Conservation (phyloP, 2,888 invertebrate genomes). For the Hypercompe scribonia region DNA sequence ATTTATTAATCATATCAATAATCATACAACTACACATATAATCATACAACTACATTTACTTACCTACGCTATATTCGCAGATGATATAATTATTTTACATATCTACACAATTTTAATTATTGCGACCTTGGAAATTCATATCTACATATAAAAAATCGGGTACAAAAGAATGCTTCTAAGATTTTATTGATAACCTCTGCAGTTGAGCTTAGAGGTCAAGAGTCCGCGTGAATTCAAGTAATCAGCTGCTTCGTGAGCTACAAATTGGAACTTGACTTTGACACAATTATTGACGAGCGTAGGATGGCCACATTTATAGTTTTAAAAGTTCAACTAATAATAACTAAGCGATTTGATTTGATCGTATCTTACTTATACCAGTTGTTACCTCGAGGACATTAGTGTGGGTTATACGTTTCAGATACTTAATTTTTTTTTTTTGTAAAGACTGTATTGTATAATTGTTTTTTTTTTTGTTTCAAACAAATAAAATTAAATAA, state of each 20-base stretch:
- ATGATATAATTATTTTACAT: neutral
- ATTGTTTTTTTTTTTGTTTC: too few relatives aligned
- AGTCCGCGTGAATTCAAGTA: neutral
- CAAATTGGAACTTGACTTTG: constrained; percentile 9
- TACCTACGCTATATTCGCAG: too few relatives aligned
- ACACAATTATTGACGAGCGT: constrained; percentile 5
- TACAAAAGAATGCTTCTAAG: neutral
- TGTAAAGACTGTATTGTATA: too few relatives aligned
- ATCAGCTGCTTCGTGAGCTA: constrained; percentile 7
- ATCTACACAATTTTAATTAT: neutral
- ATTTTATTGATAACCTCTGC: neutral
- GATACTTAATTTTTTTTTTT: too few relatives aligned
- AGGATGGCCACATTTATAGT: neutral
- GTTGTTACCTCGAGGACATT: too few relatives aligned
- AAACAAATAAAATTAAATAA: too few relatives aligned
- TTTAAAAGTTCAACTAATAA: neutral
- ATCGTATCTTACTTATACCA: too few relatives aligned
- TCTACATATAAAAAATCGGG: neutral
- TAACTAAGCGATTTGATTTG: too few relatives aligned
- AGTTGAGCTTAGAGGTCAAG: constrained; percentile 5
- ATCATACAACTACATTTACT: too few relatives aligned
- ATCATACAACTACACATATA: neutral
- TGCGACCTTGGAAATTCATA: neutral
- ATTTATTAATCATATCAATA: too few relatives aligned
- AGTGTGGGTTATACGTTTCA: too few relatives aligned